Percentiles rank a stretch among this genome's conserved stretches.
Evolutionary conservation across 2,797 vertebrate species (phyloP).

Genomic region (Argya squamiceps): DNA sequence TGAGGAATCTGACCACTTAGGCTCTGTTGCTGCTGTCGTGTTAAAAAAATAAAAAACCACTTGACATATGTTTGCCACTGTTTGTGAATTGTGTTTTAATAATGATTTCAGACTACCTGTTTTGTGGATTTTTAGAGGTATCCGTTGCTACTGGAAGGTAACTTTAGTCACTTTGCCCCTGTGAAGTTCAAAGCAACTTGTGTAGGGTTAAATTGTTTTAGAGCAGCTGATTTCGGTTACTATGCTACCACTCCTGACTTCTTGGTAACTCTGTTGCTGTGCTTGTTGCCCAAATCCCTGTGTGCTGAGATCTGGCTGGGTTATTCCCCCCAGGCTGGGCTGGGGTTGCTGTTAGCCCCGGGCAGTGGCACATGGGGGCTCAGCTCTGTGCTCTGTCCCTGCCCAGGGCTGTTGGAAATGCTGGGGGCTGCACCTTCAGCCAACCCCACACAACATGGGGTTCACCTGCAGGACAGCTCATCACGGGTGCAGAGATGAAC

Average conservation of each 20-base stretch:
- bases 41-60: not conserved
- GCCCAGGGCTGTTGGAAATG: not conserved
- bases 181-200: not conserved
- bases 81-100: not conserved
- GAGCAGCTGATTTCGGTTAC: not conserved
- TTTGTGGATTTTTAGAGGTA: not conserved
- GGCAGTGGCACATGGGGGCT: not conserved
- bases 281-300: not conserved
- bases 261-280: not conserved
- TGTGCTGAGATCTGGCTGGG: not conserved
- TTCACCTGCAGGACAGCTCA: not conserved
- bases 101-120: not conserved
- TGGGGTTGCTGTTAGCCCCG: not conserved
- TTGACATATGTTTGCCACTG: rapidly evolving
- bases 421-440: not conserved
- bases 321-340: not conserved
- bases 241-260: not conserved
- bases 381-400: not conserved
- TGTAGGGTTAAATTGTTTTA: not conserved
- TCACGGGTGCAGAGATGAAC: rapidly evolving
- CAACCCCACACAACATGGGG: rapidly evolving
- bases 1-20: not conserved
- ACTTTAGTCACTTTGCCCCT: not conserved
- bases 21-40: not conserved
- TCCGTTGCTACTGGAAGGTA: not conserved